phyloP scores from a whole-genome alignment of 1,140 invertebrate species.

The Lamellibrachia luymesi region DNA sequence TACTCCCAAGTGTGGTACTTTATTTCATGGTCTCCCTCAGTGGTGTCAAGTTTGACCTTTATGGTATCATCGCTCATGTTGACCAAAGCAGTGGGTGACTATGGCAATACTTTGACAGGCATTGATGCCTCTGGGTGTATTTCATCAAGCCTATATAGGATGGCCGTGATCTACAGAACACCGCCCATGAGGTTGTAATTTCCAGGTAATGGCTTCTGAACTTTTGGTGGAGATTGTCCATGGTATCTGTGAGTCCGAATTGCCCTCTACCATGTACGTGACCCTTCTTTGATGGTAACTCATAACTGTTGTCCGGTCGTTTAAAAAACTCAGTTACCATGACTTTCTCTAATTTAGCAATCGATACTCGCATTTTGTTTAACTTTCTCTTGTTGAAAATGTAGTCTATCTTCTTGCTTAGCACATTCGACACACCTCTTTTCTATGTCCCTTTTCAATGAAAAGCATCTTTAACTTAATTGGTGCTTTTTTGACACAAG shows the following conservation, averaged over 20 bases:
- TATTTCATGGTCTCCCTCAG: neutral
- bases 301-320: neutral
- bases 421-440: too few relatives aligned
- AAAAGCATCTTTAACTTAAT: too few relatives aligned
- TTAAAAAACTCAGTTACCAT: neutral
- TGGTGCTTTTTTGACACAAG: too few relatives aligned
- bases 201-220: neutral
- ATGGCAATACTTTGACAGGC: neutral
- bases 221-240: neutral
- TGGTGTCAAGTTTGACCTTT: neutral
- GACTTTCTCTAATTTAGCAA: neutral
- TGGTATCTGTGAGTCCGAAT: neutral
- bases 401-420: neutral
- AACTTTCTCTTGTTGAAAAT: neutral
- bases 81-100: neutral
- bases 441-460: too few relatives aligned
- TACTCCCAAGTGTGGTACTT: neutral
- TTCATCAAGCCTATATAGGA: neutral
- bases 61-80: neutral
- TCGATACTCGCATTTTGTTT: neutral
- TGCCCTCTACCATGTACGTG: neutral
- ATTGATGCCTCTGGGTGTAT: neutral
- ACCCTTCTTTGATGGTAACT: neutral
- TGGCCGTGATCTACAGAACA: neutral
- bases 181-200: neutral